These are phyloP conservation scores for Catocala fraxini DNA, from an alignment of 2,888 invertebrate genomes.

Conservation along the genomic window DNA sequence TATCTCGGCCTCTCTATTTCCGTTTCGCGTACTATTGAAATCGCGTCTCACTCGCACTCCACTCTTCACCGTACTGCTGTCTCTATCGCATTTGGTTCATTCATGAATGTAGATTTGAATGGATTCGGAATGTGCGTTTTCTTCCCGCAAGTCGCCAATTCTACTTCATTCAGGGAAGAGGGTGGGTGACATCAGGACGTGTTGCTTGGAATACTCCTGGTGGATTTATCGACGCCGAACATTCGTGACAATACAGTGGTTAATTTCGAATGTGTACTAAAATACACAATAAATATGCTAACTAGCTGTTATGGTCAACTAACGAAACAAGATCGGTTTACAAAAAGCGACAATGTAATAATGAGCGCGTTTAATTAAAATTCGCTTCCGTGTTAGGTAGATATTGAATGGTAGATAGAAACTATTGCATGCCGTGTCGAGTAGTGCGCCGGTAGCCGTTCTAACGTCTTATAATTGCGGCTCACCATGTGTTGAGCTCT, in stretches of 20 bases:
- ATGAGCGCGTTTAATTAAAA: conserved; percentile 67
- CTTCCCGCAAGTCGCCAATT: conserved; percentile 63
- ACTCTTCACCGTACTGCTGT: conserved; percentile 53
- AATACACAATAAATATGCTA: conserved; percentile 4
- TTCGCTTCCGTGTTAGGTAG: conserved; percentile 75
- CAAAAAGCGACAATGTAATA: conserved; percentile 61
- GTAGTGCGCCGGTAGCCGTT: conserved; percentile 77
- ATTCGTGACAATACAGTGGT: neutral
- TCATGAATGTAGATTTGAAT: conserved; percentile 85
- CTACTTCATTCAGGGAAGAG: conserved; percentile 66
- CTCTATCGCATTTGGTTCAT: conserved; percentile 85
- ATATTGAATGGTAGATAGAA: conserved; percentile 77
- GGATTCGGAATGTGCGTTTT: conserved; percentile 75
- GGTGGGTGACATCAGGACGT: conserved; percentile 64
- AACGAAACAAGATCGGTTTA: conserved; percentile 43
- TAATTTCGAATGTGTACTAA: neutral
- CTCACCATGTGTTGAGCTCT: conserved; percentile 84
- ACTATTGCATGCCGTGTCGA: conserved; percentile 78
- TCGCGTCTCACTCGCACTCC: conserved; percentile 73
- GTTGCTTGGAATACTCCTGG: conserved; percentile 34
- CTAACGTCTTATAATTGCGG: conserved; percentile 83
- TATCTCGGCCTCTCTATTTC: conserved; percentile 86
- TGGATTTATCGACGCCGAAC: conserved; percentile 11
- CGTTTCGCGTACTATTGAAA: conserved; percentile 87
- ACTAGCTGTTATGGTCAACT: conserved; percentile 33